Conservation (phyloP, 64 coral and sea anemone genomes). For the Montipora cactus region DNA sequence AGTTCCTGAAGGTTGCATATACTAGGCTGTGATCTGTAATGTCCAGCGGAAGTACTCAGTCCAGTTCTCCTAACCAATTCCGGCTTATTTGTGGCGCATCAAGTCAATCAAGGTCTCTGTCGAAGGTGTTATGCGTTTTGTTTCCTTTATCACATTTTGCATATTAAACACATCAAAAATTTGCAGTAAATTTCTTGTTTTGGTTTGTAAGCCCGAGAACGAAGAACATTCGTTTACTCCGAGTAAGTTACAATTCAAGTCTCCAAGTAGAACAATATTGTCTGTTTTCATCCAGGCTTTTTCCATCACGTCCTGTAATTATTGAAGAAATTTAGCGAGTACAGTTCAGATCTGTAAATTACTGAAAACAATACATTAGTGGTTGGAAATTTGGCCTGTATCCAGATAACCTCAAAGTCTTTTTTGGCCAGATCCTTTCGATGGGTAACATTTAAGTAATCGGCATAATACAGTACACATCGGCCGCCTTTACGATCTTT, state of each 20-base stretch:
- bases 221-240: too few species aligned
- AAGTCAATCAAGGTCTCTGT: too few species aligned
- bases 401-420: too few species aligned
- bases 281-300: too few species aligned
- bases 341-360: conserved; percentile 47
- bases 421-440: conserved; percentile 6
- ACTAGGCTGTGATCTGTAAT: background rate
- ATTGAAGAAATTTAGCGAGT: conserved; percentile 32
- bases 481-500: conserved; percentile 56
- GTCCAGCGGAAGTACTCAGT: too few species aligned
- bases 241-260: conserved; percentile 1
- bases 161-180: too few species aligned
- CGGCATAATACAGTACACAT: conserved; percentile 65
- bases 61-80: too few species aligned
- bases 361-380: conserved; percentile 35
- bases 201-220: conserved; percentile 11
- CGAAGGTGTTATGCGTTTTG: too few species aligned
- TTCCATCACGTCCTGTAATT: too few species aligned
- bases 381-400: conserved; percentile 58
- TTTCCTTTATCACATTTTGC: too few species aligned
- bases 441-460: conserved; percentile 41
- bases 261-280: background rate
- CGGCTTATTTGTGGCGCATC: too few species aligned
- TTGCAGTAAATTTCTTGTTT: conserved; percentile 50
- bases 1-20: background rate